These are phyloP conservation scores for Galaxea fascicularis DNA, from an alignment of 92 coral and sea anemone species.

Conservation along the genomic window DNA sequence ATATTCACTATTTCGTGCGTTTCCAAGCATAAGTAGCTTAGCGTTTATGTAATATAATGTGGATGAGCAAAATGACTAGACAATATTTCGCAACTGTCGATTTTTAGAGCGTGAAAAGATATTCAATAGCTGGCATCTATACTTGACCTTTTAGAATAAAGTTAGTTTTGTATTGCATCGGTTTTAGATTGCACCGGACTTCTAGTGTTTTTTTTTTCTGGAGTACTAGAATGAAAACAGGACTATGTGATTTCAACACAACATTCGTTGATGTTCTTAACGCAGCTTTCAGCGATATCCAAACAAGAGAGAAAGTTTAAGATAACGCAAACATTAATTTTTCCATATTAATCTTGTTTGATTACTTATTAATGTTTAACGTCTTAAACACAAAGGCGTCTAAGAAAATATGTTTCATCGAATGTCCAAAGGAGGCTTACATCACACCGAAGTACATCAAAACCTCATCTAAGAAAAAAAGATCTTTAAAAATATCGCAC, in stretches of 20 bases:
- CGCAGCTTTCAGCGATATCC: neutral
- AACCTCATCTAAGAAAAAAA: neutral
- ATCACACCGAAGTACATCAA: neutral
- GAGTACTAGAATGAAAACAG: neutral
- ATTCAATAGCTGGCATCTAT: neutral
- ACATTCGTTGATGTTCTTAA: neutral
- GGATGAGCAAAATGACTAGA: neutral
- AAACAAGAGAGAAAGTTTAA: neutral
- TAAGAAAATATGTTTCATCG: no score
- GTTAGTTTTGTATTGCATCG: neutral
- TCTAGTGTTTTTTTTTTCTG: no score
- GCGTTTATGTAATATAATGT: no score
- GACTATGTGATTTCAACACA: neutral
- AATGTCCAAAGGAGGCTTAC: no score
- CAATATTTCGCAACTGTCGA: no score
- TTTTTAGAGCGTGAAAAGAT: neutral
- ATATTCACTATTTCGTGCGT: no score
- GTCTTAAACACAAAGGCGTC: no score
- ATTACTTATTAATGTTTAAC: no score
- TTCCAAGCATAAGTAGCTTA: no score
- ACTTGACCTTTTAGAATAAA: neutral
- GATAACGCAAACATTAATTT: neutral
- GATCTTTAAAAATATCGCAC: neutral
- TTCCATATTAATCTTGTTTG: neutral
- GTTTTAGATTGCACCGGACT: neutral